phyloP scores from a whole-genome alignment of 2,113 vertebrate genomes.

The Tamias sibiricus region DNA sequence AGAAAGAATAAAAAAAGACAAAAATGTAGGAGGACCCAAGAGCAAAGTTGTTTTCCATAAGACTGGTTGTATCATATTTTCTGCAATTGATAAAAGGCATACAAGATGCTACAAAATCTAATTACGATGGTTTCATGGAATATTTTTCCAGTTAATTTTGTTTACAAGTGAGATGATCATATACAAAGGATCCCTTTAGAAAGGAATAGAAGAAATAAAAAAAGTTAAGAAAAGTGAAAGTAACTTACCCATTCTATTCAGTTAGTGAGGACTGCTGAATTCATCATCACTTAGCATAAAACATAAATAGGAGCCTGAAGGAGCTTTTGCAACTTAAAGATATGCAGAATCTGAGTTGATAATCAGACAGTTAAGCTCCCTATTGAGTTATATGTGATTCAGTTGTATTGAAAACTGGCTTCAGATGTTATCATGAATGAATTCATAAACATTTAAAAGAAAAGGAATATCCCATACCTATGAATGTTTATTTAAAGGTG shows the following conservation, averaged over 20 bases:
- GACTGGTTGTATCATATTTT: background rate
- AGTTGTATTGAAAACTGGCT: slow-evolving; percentile 42
- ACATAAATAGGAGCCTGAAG: slow-evolving; percentile 7
- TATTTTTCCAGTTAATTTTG: slow-evolving; percentile 72
- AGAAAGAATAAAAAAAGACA: slow-evolving; percentile 7
- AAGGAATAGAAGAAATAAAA: slow-evolving; percentile 34
- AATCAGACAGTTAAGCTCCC: background rate
- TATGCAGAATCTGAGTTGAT: background rate
- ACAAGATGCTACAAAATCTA: slow-evolving; percentile 40
- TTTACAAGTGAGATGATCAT: slow-evolving; percentile 70
- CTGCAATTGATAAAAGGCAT: background rate
- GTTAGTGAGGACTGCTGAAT: background rate
- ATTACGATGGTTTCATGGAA: slow-evolving; percentile 42
- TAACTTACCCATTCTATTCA: background rate
- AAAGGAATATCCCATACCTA: background rate
- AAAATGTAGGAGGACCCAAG: background rate
- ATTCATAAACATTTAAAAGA: slow-evolving; percentile 49
- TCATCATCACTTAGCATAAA: background rate
- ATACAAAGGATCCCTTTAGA: slow-evolving; percentile 29
- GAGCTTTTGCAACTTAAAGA: slow-evolving; percentile 8
- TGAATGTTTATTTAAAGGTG: slow-evolving; percentile 36
- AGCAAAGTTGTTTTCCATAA: slow-evolving; percentile 29
- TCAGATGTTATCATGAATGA: background rate
- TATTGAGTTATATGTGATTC: background rate
- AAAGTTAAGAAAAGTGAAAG: background rate